phyloP scores from a whole-genome alignment of 2,113 vertebrate species.

The Elephas maximus region DNA sequence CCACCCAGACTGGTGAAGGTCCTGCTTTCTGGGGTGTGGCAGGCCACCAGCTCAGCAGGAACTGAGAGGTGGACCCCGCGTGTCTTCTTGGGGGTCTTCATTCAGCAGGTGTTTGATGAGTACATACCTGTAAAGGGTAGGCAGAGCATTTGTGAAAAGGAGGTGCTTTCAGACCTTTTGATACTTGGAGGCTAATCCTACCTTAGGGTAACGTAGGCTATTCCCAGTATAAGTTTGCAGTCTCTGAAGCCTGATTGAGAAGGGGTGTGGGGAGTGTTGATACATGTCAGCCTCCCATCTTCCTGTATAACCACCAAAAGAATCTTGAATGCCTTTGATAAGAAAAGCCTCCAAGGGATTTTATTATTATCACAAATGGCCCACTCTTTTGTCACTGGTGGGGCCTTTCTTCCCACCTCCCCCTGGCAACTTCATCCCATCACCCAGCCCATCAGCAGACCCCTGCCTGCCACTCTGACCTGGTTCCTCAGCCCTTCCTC shows the following conservation, averaged over 20 bases:
- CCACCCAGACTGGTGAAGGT: not conserved
- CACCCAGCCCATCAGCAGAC: not conserved
- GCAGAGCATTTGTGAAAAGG: not conserved
- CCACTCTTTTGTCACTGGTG: not conserved
- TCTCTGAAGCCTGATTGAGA: not conserved
- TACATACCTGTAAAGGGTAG: not conserved
- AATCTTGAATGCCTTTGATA: not conserved
- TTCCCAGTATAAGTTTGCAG: not conserved
- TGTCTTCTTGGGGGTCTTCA: not conserved
- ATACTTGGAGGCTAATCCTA: not conserved
- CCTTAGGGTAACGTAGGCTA: not conserved
- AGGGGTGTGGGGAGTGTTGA: not conserved
- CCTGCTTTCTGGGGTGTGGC: not conserved
- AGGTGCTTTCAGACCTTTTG: not conserved
- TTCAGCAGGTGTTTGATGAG: not conserved
- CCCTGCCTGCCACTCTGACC: not conserved
- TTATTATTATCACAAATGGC: not conserved
- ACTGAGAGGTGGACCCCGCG: fast-evolving
- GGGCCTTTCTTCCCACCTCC: not conserved
- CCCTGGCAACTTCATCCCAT: not conserved
- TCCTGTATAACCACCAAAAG: not conserved
- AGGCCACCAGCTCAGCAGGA: not conserved
- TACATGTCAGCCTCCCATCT: not conserved
- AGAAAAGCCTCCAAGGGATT: not conserved
- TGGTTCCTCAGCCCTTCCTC: not conserved